These are phyloP conservation scores for Rutpela maculata DNA, from an alignment of 2,888 invertebrate species.

Conservation along the genomic window DNA sequence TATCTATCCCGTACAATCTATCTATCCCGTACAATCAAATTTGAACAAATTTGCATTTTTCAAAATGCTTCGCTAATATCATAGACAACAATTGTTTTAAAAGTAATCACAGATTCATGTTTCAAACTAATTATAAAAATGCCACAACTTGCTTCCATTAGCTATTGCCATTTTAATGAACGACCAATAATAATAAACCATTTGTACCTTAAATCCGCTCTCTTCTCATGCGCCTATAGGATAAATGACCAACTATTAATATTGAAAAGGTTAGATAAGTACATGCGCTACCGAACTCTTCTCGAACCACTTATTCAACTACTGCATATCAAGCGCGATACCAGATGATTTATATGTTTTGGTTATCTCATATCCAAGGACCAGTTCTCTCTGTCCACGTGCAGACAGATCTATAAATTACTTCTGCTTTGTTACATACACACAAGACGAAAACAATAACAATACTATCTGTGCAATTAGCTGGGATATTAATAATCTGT, in stretches of 20 bases:
- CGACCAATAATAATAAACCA: too few relatives aligned
- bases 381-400: slow-evolving; percentile 18
- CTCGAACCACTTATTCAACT: background rate
- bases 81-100: too few relatives aligned
- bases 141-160: too few relatives aligned
- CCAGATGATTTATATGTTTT: slow-evolving; percentile 25
- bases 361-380: slow-evolving; percentile 16
- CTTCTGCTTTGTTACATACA: slow-evolving; percentile 1
- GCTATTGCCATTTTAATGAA: too few relatives aligned
- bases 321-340: slow-evolving; percentile 13
- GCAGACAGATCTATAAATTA: slow-evolving; percentile 23
- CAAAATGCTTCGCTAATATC: too few relatives aligned
- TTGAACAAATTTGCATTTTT: too few relatives aligned
- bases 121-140: too few relatives aligned
- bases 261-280: slow-evolving; percentile 43
- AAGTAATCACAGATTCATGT: too few relatives aligned
- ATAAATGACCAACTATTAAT: slow-evolving; percentile 48
- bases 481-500: background rate
- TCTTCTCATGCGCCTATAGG: slow-evolving; percentile 8
- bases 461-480: background rate
- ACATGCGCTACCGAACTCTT: slow-evolving; percentile 42
- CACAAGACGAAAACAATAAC: slow-evolving; percentile 16
- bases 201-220: background rate
- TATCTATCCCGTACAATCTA: too few relatives aligned
- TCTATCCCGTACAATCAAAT: too few relatives aligned